These are phyloP conservation scores for Rhinolophus ferrumequinum DNA, from an alignment of 2,113 vertebrate species.

Conservation along the genomic window DNA sequence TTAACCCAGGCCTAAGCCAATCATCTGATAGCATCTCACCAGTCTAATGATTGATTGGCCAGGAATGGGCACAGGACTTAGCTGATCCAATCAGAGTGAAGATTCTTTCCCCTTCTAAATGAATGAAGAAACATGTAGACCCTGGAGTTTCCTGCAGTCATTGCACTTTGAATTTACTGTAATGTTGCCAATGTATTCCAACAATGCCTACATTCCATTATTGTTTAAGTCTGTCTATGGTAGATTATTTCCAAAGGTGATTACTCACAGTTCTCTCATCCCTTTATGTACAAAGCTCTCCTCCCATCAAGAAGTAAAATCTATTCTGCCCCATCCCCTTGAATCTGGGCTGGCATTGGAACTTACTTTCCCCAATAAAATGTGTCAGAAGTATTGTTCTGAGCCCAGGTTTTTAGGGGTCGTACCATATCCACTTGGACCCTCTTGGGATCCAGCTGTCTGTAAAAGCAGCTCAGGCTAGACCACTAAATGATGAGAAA, in stretches of 20 bases:
- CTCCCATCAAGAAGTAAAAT: background rate
- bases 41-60: fast-evolving
- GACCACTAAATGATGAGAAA: background rate
- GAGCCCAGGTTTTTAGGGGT: background rate
- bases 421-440: background rate
- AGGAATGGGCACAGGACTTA: background rate
- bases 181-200: background rate
- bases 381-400: background rate
- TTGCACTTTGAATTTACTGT: background rate
- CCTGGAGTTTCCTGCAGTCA: no score
- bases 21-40: fast-evolving
- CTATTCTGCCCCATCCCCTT: background rate
- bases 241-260: background rate
- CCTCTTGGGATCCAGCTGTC: background rate
- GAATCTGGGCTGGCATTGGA: background rate
- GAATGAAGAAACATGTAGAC: background rate
- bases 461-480: background rate
- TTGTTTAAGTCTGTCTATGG: no score
- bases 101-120: background rate
- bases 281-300: background rate
- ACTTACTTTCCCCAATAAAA: background rate
- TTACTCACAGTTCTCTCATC: background rate
- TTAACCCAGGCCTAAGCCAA: background rate
- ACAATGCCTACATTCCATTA: background rate
- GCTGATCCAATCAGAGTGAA: fast-evolving